phyloP scores from a whole-genome alignment of 2,888 invertebrate species.

The Poecilus cupreus region DNA sequence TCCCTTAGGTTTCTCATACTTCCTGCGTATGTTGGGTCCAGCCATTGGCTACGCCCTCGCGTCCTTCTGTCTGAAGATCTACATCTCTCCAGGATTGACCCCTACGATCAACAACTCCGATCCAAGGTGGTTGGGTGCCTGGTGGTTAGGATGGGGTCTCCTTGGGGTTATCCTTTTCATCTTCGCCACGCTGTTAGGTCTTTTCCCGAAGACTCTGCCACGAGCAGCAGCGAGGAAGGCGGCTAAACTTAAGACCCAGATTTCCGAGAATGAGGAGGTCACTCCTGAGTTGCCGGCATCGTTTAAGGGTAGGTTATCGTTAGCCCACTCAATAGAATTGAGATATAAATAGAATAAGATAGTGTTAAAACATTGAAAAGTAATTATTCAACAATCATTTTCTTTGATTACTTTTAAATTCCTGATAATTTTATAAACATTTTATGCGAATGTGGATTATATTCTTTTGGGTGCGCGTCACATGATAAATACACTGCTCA shows the following conservation, averaged over 20 bases:
- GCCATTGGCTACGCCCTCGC: slow-evolving; percentile 81
- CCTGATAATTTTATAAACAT: no score
- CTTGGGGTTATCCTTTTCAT: slow-evolving; percentile 77
- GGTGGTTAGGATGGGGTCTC: slow-evolving; percentile 87
- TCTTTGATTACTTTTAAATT: no score
- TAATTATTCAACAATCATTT: no score
- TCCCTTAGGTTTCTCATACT: slow-evolving; percentile 78
- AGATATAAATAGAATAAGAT: no score
- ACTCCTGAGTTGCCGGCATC: slow-evolving; percentile 71
- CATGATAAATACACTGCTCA: no score
- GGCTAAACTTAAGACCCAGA: slow-evolving; percentile 65
- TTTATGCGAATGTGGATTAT: no score
- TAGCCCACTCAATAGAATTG: not conserved
- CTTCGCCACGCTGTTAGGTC: slow-evolving; percentile 78
- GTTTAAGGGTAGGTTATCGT: slow-evolving; percentile 71
- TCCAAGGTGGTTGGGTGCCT: slow-evolving; percentile 88
- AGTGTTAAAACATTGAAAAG: no score
- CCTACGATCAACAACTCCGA: slow-evolving; percentile 80
- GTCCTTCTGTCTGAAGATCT: slow-evolving; percentile 79
- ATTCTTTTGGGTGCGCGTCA: no score
- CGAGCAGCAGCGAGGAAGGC: slow-evolving; percentile 77
- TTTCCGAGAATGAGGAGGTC: slow-evolving; percentile 61
- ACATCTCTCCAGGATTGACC: slow-evolving; percentile 79
- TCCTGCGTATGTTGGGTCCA: slow-evolving; percentile 81
- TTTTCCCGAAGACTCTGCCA: slow-evolving; percentile 83